Conservation (phyloP, 2,113 vertebrate species). For the Aegotheles bennettii region DNA sequence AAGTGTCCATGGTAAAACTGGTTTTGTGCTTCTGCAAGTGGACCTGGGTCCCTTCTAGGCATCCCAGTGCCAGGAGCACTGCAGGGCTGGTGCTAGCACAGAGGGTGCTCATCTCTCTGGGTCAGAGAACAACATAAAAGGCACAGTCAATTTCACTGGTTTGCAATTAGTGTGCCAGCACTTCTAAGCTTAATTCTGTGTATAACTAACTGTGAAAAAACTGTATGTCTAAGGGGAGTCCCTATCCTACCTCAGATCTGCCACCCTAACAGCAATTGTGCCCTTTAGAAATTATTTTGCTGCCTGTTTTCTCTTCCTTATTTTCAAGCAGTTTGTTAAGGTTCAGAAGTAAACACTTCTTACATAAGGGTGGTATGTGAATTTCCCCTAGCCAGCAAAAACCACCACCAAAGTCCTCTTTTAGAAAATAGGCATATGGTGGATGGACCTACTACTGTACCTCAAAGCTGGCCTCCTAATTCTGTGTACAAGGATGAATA, state of each 20-base stretch:
- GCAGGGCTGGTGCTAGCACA: not conserved
- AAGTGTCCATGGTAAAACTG: not conserved
- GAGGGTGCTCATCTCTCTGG: accelerated
- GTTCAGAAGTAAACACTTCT: not conserved
- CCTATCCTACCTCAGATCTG: not conserved
- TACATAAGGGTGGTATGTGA: not conserved
- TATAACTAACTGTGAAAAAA: not conserved
- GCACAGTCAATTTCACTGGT: not conserved
- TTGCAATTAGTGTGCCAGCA: not conserved
- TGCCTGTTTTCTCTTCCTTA: not conserved
- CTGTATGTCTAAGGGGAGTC: not conserved
- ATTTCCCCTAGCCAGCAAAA: not conserved
- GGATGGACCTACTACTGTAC: not conserved
- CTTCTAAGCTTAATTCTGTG: not conserved
- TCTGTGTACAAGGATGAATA: not conserved
- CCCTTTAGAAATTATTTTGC: not conserved
- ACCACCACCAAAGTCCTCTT: not conserved
- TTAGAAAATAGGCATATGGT: not conserved
- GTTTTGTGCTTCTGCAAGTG: not conserved
- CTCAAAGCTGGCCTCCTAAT: not conserved
- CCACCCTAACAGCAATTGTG: not conserved
- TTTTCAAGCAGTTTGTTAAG: not conserved
- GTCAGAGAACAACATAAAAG: accelerated
- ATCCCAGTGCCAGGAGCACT: not conserved
- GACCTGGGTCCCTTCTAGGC: not conserved